Evolutionary conservation across 2,797 vertebrate species (phyloP).

Genomic region (Antennarius maculatus): DNA sequence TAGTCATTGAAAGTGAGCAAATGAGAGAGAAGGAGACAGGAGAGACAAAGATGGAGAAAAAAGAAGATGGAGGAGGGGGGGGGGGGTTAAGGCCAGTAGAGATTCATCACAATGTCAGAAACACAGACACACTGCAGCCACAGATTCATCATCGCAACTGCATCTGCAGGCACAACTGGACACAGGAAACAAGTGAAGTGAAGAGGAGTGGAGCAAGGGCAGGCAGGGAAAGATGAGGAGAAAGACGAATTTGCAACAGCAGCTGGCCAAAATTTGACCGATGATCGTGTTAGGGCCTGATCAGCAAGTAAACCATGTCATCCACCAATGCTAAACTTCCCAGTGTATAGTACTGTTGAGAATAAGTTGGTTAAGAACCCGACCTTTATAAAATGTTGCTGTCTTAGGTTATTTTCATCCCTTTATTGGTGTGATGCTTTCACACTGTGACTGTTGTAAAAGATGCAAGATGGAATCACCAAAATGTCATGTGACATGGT

Average conservation of each 20-base stretch:
- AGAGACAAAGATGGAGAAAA: conserved; percentile 56
- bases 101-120: conserved; percentile 86
- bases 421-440: neutral
- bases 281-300: conserved; percentile 44
- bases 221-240: conserved; percentile 51
- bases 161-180: conserved; percentile 81
- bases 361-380: conserved; percentile 2
- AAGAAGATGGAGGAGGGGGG: conserved; percentile 47
- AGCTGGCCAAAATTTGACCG: conserved; percentile 56
- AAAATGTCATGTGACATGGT: too few relatives aligned
- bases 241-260: conserved; percentile 65
- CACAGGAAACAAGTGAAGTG: conserved; percentile 73
- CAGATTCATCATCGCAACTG: conserved; percentile 84
- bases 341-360: neutral
- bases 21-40: conserved; percentile 44
- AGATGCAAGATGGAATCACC: too few relatives aligned
- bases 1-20: conserved; percentile 66
- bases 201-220: conserved; percentile 64
- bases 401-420: neutral
- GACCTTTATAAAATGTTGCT: conserved; percentile 1
- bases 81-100: conserved; percentile 75
- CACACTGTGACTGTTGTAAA: neutral
- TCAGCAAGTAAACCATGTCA: conserved; percentile 36
- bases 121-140: conserved; percentile 84
- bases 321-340: conserved; percentile 20